Evolutionary conservation across 2,888 invertebrate genomes (phyloP).

Genomic region (Heliconius hortense): DNA sequence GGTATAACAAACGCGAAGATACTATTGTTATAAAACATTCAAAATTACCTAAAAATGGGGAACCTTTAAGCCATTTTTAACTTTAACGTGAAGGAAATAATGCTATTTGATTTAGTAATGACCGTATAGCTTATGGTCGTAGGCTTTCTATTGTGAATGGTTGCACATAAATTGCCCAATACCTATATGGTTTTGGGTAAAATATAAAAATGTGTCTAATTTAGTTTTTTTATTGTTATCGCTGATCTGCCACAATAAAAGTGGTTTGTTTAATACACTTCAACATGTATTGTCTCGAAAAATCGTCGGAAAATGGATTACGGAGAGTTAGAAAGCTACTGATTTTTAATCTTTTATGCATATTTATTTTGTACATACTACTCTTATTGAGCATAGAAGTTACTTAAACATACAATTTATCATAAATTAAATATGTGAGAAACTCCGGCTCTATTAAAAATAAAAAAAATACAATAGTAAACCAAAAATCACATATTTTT

Average conservation of each 20-base stretch:
- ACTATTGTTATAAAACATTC: conserved; percentile 57
- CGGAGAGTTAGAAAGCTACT: neutral
- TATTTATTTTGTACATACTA: neutral
- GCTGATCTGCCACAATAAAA: too few species aligned
- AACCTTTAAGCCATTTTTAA: conserved; percentile 26
- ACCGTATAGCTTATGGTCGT: neutral
- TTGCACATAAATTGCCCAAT: neutral
- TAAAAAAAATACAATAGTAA: neutral
- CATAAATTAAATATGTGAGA: neutral
- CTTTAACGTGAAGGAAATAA: conserved; percentile 27
- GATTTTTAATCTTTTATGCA: neutral
- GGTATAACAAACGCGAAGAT: conserved; percentile 59
- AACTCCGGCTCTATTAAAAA: neutral
- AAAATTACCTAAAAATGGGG: conserved; percentile 39
- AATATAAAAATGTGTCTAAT: neutral
- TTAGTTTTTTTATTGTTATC: neutral
- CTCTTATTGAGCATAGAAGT: neutral
- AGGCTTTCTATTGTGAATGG: conserved; percentile 7
- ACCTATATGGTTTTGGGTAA: neutral
- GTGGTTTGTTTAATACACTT: too few species aligned
- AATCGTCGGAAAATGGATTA: too few species aligned
- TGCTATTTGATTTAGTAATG: conserved; percentile 30
- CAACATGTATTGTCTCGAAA: too few species aligned
- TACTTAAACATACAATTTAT: neutral
- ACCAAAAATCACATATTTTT: neutral